Base-by-base conservation (phyloP, 2,113 vertebrate species). In the Callocephalon fimbriatum region DNA sequence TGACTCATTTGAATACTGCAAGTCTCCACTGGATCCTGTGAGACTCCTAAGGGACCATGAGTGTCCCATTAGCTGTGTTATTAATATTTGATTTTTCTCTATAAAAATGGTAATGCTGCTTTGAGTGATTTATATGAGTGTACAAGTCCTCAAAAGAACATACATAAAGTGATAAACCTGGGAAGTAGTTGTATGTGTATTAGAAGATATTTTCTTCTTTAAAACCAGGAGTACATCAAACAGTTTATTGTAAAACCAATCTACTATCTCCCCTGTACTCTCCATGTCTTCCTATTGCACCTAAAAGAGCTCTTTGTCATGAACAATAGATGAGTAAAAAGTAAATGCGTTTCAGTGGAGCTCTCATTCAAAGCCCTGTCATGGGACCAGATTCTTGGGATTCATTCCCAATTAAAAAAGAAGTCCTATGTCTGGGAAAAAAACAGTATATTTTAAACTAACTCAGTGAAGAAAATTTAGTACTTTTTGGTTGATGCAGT, bases 21-120 rank as follows among this genome's bases (percentile, higher is more conserved):
- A 58, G 6, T 58, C 53, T 72, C 32, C 15, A 25, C 15, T 68
- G 22, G 10, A 38, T 68, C 25, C 17, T 65, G 4, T 56, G 44
- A 75, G 40, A 68, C 19, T 81, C 45, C 15, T 62, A 74, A 37
- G n/a, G 20, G n/a, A 91, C 4, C 17, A 94, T 22, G 12, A 48
- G 13, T 56, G 67, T 91, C 74, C 23, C 17, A 4, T 91, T 12
- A 20, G 6, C 35, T 75, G 6, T 76, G 26, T 53, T 83, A 90
- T 88, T 94, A 96, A 77, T 88, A 81, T 88, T 86, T 90, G 10
- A 81, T 92, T 83, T 96, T 94, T 81, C 27, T 67, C 27, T 72
- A 17, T 58, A 76, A 82, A 90, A 89, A 67, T 71, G 8, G 3
- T 70, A 89, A 77, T 66, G 22, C 14, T 73, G 27, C 15, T 72